A percentile compares a stretch with the other conserved stretches of the same genome.
These are phyloP conservation scores for Ceyx melanurus DNA, from an alignment of 2,113 vertebrate genomes.

Conservation along the genomic window DNA sequence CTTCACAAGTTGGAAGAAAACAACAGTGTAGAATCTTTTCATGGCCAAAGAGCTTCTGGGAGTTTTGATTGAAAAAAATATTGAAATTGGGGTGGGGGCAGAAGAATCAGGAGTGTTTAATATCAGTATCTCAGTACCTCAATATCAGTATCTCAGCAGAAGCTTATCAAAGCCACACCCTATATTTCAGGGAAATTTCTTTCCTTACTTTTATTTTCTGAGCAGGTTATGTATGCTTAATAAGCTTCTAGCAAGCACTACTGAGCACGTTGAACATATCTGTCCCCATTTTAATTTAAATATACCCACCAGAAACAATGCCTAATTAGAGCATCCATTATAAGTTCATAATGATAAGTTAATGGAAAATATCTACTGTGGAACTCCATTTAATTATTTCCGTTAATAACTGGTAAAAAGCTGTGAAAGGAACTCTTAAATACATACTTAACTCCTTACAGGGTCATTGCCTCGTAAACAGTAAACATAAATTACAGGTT, in stretches of 20 bases:
- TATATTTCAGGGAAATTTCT: background rate
- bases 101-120: background rate
- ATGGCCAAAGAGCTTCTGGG: background rate
- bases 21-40: background rate
- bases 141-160: background rate
- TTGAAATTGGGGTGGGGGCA: background rate
- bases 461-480: background rate
- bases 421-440: background rate
- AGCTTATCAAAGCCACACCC: background rate
- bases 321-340: slow-evolving; percentile 59
- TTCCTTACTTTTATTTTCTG: background rate
- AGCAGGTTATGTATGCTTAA: background rate
- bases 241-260: background rate
- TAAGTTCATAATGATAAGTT: slow-evolving; percentile 40
- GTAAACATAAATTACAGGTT: background rate
- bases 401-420: slow-evolving; percentile 27
- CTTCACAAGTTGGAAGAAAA: background rate
- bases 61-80: background rate
- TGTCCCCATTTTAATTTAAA: slow-evolving; percentile 51
- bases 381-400: slow-evolving; percentile 19
- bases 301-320: slow-evolving; percentile 35
- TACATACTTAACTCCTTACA: background rate
- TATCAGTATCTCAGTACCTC: background rate
- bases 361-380: slow-evolving; percentile 25
- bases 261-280: background rate